Conservation (phyloP, 2,113 vertebrate species). For the Periophthalmodon schlosseri region DNA sequence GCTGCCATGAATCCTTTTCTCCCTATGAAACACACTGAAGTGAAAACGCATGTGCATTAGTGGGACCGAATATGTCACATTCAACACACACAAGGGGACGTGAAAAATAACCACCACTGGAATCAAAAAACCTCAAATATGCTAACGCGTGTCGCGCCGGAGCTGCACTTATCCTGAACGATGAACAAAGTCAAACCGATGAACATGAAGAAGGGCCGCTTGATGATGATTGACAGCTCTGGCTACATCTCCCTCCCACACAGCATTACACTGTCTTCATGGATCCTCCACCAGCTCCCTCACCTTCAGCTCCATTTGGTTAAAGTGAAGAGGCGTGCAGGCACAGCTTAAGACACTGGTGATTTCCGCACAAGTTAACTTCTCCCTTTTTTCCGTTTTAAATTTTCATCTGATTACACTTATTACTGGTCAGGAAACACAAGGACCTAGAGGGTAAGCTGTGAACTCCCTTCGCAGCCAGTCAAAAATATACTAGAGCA, state of each 20-base stretch:
- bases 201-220: conserved; percentile 41
- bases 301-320: conserved; percentile 71
- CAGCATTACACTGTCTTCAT: conserved; percentile 61
- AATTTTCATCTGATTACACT: conserved; percentile 58
- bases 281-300: conserved; percentile 60
- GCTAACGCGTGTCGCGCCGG: conserved; percentile 33
- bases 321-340: conserved; percentile 68
- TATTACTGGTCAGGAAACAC: conserved; percentile 54
- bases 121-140: conserved; percentile 37
- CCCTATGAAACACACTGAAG: conserved; percentile 28
- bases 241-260: conserved; percentile 65
- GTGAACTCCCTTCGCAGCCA: conserved; percentile 38
- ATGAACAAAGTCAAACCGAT: conserved; percentile 61
- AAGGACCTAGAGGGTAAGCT: conserved; percentile 33
- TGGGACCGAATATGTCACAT: conserved; percentile 61
- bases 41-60: conserved; percentile 51
- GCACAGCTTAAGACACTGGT: conserved; percentile 35
- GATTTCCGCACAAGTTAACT: conserved; percentile 61
- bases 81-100: conserved; percentile 53
- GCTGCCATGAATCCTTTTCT: conserved; percentile 57
- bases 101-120: conserved; percentile 38
- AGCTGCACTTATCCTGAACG: conserved; percentile 40
- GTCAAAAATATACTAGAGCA: conserved; percentile 26
- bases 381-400: conserved; percentile 32
- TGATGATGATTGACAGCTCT: conserved; percentile 73